Percentiles rank a stretch among this genome's conserved stretches.
Conservation (phyloP, 2,888 invertebrate species). For the Phengaris arion region DNA sequence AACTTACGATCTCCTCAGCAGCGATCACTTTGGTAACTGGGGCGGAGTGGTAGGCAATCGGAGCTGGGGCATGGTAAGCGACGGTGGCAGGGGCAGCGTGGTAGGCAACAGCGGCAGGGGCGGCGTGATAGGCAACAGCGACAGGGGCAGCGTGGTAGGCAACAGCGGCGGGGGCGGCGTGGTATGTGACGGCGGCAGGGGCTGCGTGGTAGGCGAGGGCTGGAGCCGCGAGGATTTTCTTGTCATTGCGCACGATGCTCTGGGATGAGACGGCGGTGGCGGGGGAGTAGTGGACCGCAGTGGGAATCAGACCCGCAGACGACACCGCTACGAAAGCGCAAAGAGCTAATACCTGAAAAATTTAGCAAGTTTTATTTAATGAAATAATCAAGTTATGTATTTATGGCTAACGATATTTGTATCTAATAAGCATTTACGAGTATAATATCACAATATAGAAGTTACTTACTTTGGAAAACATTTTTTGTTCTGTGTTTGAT, state of each 20-base stretch:
- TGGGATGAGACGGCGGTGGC: slow-evolving; percentile 60
- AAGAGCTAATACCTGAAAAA: slow-evolving; percentile 34
- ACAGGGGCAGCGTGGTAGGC: slow-evolving; percentile 57
- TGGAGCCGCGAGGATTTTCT: slow-evolving; percentile 45
- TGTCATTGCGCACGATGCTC: slow-evolving; percentile 63
- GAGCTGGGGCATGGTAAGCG: slow-evolving; percentile 44
- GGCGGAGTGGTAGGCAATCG: slow-evolving; percentile 43
- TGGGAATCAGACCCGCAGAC: slow-evolving; percentile 50
- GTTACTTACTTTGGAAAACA: slow-evolving; percentile 60
- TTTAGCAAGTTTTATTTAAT: neutral
- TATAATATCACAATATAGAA: neutral
- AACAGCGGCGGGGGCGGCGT: slow-evolving; percentile 48
- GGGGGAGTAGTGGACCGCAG: slow-evolving; percentile 59
- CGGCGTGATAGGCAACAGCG: slow-evolving; percentile 52
- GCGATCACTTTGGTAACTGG: slow-evolving; percentile 43
- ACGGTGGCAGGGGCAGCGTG: slow-evolving; percentile 40
- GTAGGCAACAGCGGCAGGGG: slow-evolving; percentile 43
- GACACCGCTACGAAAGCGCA: slow-evolving; percentile 53
- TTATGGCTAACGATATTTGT: neutral
- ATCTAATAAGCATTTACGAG: neutral
- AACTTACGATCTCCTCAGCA: slow-evolving; percentile 45
- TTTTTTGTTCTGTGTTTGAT: slow-evolving; percentile 46
- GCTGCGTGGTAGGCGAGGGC: slow-evolving; percentile 41
- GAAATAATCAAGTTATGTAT: neutral
- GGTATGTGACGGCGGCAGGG: slow-evolving; percentile 40